Evolutionary conservation across 2,888 invertebrate genomes (phyloP).

Genomic region (Smittia aterrima): DNA sequence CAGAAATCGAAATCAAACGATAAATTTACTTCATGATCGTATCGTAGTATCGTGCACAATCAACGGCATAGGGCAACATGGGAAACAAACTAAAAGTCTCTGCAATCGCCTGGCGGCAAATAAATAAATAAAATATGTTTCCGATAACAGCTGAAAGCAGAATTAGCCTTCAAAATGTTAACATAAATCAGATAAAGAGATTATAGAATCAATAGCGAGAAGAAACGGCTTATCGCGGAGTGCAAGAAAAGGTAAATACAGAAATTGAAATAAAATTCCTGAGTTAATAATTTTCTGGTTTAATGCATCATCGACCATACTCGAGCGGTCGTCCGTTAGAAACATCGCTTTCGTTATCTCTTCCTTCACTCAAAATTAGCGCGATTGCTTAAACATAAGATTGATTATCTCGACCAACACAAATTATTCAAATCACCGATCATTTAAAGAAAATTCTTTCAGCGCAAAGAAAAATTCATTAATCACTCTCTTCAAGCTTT

Average conservation of each 20-base stretch:
- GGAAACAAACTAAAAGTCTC: not conserved
- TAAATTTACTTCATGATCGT: not conserved
- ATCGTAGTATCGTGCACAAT: not conserved
- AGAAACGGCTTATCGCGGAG: not conserved
- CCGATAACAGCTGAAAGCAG: conserved; percentile 8
- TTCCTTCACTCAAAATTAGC: not conserved
- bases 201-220: not conserved
- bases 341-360: not conserved
- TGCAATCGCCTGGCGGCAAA: not conserved
- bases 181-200: conserved; percentile 11
- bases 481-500: conserved; percentile 1
- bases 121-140: conserved; percentile 10
- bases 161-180: conserved; percentile 11
- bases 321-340: not conserved
- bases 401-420: conserved; percentile 3
- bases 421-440: not conserved
- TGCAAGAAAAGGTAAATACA: not conserved
- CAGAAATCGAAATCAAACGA: not conserved
- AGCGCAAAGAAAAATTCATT: not conserved
- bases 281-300: not conserved
- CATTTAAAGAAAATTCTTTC: not conserved
- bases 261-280: conserved; percentile 11
- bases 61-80: not conserved
- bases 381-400: not conserved
- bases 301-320: not conserved